Percentiles rank a stretch among this genome's conserved stretches.
These are phyloP conservation scores for Vollenhovia emeryi DNA, from an alignment of 1,140 invertebrate genomes.

Conservation along the genomic window DNA sequence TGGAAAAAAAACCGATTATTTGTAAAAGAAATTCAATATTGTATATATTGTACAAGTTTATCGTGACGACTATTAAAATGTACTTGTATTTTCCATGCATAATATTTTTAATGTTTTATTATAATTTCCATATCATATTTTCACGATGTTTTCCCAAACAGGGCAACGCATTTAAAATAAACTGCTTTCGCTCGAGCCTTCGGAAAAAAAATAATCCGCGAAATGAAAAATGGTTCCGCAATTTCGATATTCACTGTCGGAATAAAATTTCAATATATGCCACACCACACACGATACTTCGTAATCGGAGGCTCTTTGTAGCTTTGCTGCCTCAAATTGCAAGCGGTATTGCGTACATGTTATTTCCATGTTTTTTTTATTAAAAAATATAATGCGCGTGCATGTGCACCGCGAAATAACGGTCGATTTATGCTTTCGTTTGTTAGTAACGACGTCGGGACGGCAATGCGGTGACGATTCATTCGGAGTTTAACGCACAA, in stretches of 20 bases:
- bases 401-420: neutral
- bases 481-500: slow-evolving; percentile 50
- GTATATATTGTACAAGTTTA: neutral
- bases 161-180: neutral
- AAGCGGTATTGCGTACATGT: neutral
- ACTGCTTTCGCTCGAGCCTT: neutral
- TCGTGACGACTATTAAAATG: neutral
- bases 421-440: slow-evolving; percentile 19
- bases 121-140: neutral
- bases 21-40: neutral
- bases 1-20: neutral
- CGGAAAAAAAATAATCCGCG: slow-evolving; percentile 7
- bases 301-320: slow-evolving; percentile 19
- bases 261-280: slow-evolving; percentile 47
- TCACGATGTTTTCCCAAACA: neutral
- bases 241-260: slow-evolving; percentile 3
- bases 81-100: neutral
- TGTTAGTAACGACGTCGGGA: neutral
- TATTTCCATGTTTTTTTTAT: slow-evolving; percentile 15
- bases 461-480: slow-evolving; percentile 33
- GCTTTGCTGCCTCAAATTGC: slow-evolving; percentile 23
- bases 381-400: slow-evolving; percentile 8
- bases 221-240: slow-evolving; percentile 34
- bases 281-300: slow-evolving; percentile 9
- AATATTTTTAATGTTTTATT: neutral